Evolutionary conservation across 2,113 vertebrate species (phyloP), one percentile per base, ranked within the genome.

Genomic region (Egretta garzetta): DNA sequence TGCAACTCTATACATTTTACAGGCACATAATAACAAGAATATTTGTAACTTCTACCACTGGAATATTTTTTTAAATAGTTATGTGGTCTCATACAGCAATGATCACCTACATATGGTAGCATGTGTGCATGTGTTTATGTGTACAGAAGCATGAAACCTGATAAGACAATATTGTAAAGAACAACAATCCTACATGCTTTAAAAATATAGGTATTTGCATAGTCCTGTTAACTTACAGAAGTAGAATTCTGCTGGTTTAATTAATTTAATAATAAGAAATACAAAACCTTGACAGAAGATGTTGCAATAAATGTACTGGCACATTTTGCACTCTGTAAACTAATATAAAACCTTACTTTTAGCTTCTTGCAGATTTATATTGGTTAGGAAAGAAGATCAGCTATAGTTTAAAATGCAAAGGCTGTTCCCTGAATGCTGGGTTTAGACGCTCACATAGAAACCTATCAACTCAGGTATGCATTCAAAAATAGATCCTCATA

Each of bases 401-500:
- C 41, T 84, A 27, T 23, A 63, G 52, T 93, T 96, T 45, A 86
- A 81, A 82, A 85, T 62, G 63, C 71, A 43, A 83, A 74, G 17
- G 50, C 56, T 83, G 20, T 55, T 83, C 80, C 60, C 67, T 55
- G 35, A 76, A 14, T 76, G 39, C 26, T 27, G 75, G 26, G 4
- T 55, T 96, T 92, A 93, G 52, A 88, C 47, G 63, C 30, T 88
- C 71, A 77, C 90, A 62, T 4, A 90, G n/a, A 82, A 77, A 74
- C 22, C n/a, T 79, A 76, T 77, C 86, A 92, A 45, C 39, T 77
- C 63, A 96, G 14, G 35, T 47, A 76, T 52, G 16, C 55, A 55
- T 89, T 70, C 71, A 77, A 90, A 92, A 93, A 95, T 12, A 88
- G 49, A 86, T 83, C 80, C 59, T 55, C 75, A 64, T 82, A 85